A percentile compares a stretch with the other conserved stretches of the same genome.
phyloP scores from a whole-genome alignment of 2,113 vertebrate species.

The Oryzias javanicus region DNA sequence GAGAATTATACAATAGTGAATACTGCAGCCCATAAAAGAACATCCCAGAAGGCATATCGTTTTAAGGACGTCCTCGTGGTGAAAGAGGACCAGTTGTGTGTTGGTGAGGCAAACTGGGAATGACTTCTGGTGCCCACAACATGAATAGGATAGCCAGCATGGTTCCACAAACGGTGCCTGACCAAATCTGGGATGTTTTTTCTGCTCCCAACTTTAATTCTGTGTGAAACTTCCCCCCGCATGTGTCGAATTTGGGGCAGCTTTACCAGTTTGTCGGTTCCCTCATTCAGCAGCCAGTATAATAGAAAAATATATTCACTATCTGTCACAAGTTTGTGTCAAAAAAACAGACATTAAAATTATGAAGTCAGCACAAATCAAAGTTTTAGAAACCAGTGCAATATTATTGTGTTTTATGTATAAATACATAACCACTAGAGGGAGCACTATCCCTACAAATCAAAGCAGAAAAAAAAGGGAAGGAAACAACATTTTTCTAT shows the following conservation, averaged over 20 bases:
- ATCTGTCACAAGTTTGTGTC: no score
- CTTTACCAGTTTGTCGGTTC: slow-evolving; percentile 1
- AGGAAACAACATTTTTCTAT: no score
- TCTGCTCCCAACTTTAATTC: slow-evolving; percentile 63
- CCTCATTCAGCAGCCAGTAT: neutral
- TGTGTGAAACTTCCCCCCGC: slow-evolving; percentile 41
- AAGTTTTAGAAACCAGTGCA: neutral
- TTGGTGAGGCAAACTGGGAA: slow-evolving; percentile 67
- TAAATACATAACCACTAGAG: slow-evolving; percentile 59
- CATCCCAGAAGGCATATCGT: slow-evolving; percentile 68
- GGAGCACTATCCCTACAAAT: slow-evolving; percentile 58
- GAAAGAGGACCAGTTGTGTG: slow-evolving; percentile 53
- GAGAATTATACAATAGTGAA: slow-evolving; percentile 71
- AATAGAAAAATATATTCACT: neutral
- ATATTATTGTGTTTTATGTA: slow-evolving; percentile 10
- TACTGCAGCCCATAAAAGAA: slow-evolving; percentile 55
- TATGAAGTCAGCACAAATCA: neutral
- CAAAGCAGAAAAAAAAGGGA: neutral
- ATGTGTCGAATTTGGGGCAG: slow-evolving; percentile 12
- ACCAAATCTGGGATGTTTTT: slow-evolving; percentile 62
- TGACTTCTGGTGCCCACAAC: slow-evolving; percentile 66
- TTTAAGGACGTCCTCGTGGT: slow-evolving; percentile 64
- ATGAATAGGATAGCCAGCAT: slow-evolving; percentile 61
- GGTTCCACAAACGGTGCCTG: slow-evolving; percentile 63
- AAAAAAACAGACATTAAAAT: neutral